Percentiles rank a stretch among this genome's conserved stretches.
Evolutionary conservation across 2,113 vertebrate genomes (phyloP).

Genomic region (Callionymus lyra): DNA sequence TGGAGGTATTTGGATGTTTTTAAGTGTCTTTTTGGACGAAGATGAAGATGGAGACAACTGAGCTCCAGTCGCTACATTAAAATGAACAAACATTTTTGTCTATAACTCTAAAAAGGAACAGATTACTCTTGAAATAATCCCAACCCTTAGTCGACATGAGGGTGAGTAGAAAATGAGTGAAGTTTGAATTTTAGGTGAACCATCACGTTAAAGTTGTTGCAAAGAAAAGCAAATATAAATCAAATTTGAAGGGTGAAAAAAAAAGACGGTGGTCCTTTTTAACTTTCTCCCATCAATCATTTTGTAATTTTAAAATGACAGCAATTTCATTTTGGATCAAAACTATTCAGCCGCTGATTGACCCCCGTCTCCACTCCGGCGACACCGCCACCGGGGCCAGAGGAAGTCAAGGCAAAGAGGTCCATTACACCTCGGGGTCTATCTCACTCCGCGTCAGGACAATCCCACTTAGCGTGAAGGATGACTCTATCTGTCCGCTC

Average conservation of each 20-base stretch:
- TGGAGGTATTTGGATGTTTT: no score
- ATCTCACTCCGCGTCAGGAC: conserved; percentile 57
- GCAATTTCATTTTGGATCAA: conserved; percentile 39
- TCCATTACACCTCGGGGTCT: conserved; percentile 56
- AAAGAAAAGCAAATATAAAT: conserved; percentile 5
- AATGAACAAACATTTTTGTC: no score
- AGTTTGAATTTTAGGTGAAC: no score
- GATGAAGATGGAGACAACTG: no score
- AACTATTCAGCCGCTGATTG: conserved; percentile 44
- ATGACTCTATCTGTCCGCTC: conserved; percentile 60
- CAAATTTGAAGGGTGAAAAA: conserved; percentile 14
- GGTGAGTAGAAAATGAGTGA: no score
- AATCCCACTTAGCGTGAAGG: conserved; percentile 62
- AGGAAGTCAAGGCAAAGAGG: conserved; percentile 63
- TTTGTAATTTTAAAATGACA: conserved; percentile 45
- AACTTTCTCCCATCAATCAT: conserved; percentile 27
- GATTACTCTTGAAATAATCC: no score
- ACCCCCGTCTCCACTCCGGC: conserved; percentile 40
- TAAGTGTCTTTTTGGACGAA: no score
- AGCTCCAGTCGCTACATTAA: no score
- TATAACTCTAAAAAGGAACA: no score
- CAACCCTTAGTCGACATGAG: no score
- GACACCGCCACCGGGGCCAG: conserved; percentile 36
- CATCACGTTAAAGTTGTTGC: no score
- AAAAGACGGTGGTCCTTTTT: conserved; percentile 6